These are phyloP conservation scores for Pangasianodon hypophthalmus DNA, from an alignment of 2,113 vertebrate genomes.

Conservation along the genomic window DNA sequence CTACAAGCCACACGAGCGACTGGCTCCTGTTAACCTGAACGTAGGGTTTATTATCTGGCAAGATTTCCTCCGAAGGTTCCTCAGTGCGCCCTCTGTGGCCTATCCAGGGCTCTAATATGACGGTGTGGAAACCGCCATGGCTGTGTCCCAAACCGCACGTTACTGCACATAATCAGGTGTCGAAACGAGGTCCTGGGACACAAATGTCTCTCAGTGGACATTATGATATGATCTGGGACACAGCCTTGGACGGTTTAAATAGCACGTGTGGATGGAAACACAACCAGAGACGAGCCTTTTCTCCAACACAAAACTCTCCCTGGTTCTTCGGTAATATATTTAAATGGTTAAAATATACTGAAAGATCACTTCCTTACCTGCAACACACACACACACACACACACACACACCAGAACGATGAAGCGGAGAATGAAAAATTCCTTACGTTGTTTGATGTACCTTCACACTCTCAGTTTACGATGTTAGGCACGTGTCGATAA, in stretches of 20 bases:
- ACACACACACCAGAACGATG: not conserved
- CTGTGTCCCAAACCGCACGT: not conserved
- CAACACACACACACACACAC: not conserved
- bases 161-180: too few relatives aligned
- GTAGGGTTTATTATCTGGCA: not conserved
- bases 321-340: not conserved
- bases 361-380: not conserved
- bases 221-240: not conserved
- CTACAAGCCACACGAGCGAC: not conserved
- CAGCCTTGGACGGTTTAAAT: not conserved
- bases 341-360: not conserved
- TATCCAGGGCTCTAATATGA: not conserved
- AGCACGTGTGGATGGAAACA: not conserved
- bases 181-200: not conserved
- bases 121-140: not conserved
- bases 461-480: not conserved
- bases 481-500: not conserved
- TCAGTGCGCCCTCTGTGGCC: not conserved
- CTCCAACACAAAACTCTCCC: not conserved
- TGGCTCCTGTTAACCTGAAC: not conserved
- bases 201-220: not conserved
- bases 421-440: not conserved
- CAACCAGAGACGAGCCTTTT: not conserved
- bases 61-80: not conserved
- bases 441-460: not conserved